Base-by-base conservation (phyloP, 2,113 vertebrate genomes). In the Macquaria ambigua region DNA sequence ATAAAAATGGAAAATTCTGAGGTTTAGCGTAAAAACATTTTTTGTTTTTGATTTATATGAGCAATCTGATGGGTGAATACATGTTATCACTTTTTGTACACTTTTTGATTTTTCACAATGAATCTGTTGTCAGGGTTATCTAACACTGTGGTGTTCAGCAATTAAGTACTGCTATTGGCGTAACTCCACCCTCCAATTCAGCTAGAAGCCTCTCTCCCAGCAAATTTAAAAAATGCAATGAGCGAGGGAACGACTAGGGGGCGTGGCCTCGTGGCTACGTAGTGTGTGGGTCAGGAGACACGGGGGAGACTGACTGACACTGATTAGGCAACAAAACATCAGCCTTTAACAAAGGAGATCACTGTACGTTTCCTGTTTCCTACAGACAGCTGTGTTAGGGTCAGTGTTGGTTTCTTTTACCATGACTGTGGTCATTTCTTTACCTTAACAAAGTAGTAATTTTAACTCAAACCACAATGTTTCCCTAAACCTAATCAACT, bases 41-140 rank as follows among this genome's bases (percentile, higher is more conserved):
- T 73, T 67, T 67, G 6, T 46, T 72, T 50, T 3, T 28, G 23
- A 41, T 69, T 59, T 61, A 71, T 62, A n/a, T 53, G 39, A 76
- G 9, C 6, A 50, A 69, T 70, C 18, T 52, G 21, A 53, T 46
- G 18, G 23, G 46, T 23, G 18, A 81, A 41, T 18, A 37, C 21
- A 12, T 39, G 20, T 5, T 31, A 25, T 55, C 39, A 39, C 39
- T 39, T 39, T 39, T 39, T 34, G 34, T 34, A 34, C 34, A 20
- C 5, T 28, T 73, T 58, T 23, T 20, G 4, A 1, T 4, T 25
- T 7, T 25, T 48, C 41, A 28, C n/a, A 25, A 28, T 28, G 8
- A 68, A 39, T 39, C 1, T 28, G 66, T 50, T 50, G 25, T 50
- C 15, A 20, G 4, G 46, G 8, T 50, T 31, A 31, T 50, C 18